These are phyloP conservation scores for Coluber constrictor DNA, from an alignment of 2,797 vertebrate species.

Conservation along the genomic window DNA sequence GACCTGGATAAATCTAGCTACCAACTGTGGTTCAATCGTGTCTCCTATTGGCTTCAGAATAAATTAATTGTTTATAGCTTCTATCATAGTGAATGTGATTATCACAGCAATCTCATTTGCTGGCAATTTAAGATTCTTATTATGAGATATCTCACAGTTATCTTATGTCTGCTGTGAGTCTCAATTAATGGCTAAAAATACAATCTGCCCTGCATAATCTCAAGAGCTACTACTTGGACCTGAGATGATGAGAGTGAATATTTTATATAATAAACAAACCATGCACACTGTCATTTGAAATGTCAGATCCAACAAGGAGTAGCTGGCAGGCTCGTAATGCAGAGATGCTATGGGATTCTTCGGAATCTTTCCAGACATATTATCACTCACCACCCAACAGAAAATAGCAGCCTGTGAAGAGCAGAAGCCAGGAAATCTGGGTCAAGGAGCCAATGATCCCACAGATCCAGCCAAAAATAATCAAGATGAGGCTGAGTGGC, in stretches of 20 bases:
- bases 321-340: not conserved
- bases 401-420: slow-evolving; percentile 71
- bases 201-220: not conserved
- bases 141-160: not conserved
- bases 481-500: slow-evolving; percentile 76
- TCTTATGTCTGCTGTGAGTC: not conserved
- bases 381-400: slow-evolving; percentile 78
- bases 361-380: not conserved
- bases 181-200: not conserved
- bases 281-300: not conserved
- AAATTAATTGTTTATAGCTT: not conserved
- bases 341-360: not conserved
- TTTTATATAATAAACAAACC: not conserved
- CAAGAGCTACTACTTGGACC: not conserved
- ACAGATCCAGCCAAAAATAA: slow-evolving; percentile 77
- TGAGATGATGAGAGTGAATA: not conserved
- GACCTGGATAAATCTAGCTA: not conserved
- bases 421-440: slow-evolving; percentile 68
- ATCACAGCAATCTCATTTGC: not conserved
- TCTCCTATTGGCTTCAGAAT: not conserved
- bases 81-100: not conserved
- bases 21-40: not conserved
- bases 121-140: not conserved
- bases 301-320: not conserved
- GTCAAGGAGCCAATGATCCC: slow-evolving; percentile 77